Conservation (phyloP, 1,140 invertebrate species). For the Dendroctonus valens region DNA sequence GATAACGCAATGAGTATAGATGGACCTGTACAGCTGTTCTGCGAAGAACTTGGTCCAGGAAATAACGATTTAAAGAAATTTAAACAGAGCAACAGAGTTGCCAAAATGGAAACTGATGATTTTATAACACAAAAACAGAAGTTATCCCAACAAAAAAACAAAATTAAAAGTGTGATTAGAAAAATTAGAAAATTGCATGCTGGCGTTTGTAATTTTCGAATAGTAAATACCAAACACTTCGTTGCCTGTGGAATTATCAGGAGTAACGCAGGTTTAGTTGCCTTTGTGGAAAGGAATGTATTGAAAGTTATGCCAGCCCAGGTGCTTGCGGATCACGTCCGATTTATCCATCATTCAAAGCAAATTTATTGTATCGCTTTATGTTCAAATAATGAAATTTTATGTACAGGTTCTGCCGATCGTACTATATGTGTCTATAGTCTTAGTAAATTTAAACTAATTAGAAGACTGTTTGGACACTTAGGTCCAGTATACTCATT, state of each 20-base stretch:
- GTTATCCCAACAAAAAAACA: conserved; percentile 10
- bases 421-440: conserved; percentile 40
- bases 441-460: conserved; percentile 32
- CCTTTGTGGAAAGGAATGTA: conserved; percentile 44
- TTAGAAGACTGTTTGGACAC: conserved; percentile 65
- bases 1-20: too few relatives aligned
- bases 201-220: conserved; percentile 38
- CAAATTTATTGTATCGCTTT: conserved; percentile 43
- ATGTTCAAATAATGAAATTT: conserved; percentile 31
- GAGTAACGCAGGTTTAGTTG: conserved; percentile 38
- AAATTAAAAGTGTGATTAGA: conserved; percentile 34
- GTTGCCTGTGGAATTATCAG: conserved; percentile 44
- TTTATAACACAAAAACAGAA: too few relatives aligned
- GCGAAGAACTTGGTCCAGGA: too few relatives aligned
- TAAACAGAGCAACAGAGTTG: too few relatives aligned
- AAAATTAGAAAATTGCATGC: conserved; percentile 35
- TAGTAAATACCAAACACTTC: conserved; percentile 41
- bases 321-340: conserved; percentile 38
- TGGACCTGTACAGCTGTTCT: too few relatives aligned
- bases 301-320: conserved; percentile 37
- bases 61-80: too few relatives aligned
- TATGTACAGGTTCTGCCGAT: conserved; percentile 45
- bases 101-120: too few relatives aligned
- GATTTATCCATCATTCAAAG: conserved; percentile 41
- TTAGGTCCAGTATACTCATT: conserved; percentile 85